Evolutionary conservation across 2,888 invertebrate species (phyloP).

Genomic region (Ichneumoninae sp.): DNA sequence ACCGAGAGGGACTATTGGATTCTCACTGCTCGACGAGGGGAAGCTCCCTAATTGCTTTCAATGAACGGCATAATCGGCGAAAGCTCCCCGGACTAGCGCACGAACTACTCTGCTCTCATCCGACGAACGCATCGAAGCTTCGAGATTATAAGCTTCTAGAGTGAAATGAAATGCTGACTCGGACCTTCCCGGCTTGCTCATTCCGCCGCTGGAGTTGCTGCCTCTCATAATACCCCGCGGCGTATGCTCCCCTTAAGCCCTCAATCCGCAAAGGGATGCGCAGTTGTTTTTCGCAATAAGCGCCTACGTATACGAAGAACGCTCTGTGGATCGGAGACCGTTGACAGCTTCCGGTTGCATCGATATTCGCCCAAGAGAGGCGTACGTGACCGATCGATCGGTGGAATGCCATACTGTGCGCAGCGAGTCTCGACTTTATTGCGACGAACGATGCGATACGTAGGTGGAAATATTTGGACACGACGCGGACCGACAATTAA

Average conservation of each 20-base stretch:
- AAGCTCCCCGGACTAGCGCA: constrained; percentile 55
- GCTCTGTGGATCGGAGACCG: not conserved
- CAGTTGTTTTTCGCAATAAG: constrained; percentile 6
- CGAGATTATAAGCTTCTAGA: constrained; percentile 54
- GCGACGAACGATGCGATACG: constrained; percentile 25
- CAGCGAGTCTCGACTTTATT: constrained; percentile 25
- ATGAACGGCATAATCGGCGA: constrained; percentile 69
- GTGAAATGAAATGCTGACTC: constrained; percentile 52
- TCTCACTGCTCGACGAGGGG: constrained; percentile 63
- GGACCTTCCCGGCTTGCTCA: constrained; percentile 13
- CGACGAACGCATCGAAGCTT: constrained; percentile 51
- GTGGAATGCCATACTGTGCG: constrained; percentile 7
- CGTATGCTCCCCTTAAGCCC: not conserved
- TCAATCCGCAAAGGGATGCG: not conserved
- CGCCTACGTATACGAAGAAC: not conserved
- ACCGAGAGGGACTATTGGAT: constrained; percentile 67
- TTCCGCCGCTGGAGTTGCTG: not conserved
- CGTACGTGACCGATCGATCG: not conserved
- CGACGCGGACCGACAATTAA: not conserved
- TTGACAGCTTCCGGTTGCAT: not conserved
- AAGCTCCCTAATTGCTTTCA: constrained; percentile 70
- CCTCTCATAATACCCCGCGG: not conserved
- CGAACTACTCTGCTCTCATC: constrained; percentile 46
- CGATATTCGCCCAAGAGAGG: not conserved
- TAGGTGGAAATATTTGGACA: constrained; percentile 58